A percentile compares a stretch with the other conserved stretches of the same genome.
Conservation (phyloP, 2,113 vertebrate species). For the Myrmophylax atrothorax region DNA sequence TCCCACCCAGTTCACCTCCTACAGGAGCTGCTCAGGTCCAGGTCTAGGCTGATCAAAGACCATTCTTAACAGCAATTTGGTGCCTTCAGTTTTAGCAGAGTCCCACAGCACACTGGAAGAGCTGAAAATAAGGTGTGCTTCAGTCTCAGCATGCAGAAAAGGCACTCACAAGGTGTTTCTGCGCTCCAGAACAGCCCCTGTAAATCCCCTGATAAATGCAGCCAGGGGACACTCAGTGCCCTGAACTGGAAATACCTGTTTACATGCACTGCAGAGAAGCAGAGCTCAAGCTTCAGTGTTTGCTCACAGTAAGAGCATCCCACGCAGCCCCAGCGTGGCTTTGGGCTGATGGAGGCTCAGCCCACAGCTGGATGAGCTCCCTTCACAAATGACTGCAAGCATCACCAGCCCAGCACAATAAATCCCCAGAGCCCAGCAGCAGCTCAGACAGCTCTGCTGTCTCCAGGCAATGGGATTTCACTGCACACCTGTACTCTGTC, state of each 20-base stretch:
- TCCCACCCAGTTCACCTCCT: neutral
- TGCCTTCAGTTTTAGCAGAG: neutral
- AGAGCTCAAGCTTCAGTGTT: rapidly evolving
- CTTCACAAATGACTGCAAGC: neutral
- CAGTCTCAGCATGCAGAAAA: neutral
- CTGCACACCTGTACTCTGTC: neutral
- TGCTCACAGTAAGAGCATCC: rapidly evolving
- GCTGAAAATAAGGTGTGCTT: neutral
- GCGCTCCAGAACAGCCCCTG: neutral
- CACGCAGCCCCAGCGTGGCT: neutral
- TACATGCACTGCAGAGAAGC: neutral
- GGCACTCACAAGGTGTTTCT: no score
- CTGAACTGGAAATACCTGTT: neutral
- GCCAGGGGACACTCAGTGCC: neutral
- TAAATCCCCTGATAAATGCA: neutral
- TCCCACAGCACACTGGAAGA: neutral
- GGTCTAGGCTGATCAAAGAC: neutral
- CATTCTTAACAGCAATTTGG: neutral
- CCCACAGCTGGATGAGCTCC: neutral
- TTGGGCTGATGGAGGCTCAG: neutral
- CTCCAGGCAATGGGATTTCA: neutral
- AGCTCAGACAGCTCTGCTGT: neutral
- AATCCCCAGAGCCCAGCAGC: neutral
- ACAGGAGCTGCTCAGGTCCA: neutral
- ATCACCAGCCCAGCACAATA: neutral